Percentiles rank a stretch among this genome's conserved stretches.
These are phyloP conservation scores for Tenthredo distinguenda DNA, from an alignment of 2,888 invertebrate species.

Conservation along the genomic window DNA sequence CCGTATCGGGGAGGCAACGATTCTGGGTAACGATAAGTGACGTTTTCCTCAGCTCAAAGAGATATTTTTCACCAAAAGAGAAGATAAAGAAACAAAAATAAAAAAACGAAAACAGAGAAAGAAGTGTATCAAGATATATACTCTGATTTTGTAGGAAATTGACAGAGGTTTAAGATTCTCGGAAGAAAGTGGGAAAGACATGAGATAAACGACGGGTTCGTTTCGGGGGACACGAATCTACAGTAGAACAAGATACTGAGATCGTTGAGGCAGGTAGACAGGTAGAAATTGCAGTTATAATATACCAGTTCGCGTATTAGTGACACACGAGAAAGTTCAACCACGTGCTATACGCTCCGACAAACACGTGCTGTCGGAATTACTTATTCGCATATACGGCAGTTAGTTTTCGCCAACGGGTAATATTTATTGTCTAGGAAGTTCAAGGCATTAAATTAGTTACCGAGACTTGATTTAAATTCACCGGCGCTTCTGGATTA, in stretches of 20 bases:
- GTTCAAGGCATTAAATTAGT: constrained; percentile 25
- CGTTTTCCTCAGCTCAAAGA: neutral
- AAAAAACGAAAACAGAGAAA: neutral
- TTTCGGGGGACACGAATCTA: neutral
- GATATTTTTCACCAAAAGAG: neutral
- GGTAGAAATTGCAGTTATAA: constrained; percentile 38
- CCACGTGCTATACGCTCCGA: constrained; percentile 46
- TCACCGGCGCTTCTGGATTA: neutral
- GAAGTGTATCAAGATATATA: neutral
- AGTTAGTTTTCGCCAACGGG: constrained; percentile 60
- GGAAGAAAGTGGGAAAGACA: neutral
- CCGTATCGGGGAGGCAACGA: neutral
- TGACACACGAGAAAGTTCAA: constrained; percentile 48
- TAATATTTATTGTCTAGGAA: constrained; percentile 60
- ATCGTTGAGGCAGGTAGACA: constrained; percentile 34
- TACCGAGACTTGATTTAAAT: constrained; percentile 30
- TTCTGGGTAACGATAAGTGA: neutral
- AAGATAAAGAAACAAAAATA: neutral
- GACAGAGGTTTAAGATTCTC: neutral
- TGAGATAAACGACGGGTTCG: neutral
- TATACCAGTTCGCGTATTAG: constrained; percentile 45
- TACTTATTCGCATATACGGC: constrained; percentile 65
- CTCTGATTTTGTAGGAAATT: neutral
- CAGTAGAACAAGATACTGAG: neutral
- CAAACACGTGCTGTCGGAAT: constrained; percentile 56